phyloP scores from a whole-genome alignment of 2,888 invertebrate genomes.

The Margaritifera margaritifera region DNA sequence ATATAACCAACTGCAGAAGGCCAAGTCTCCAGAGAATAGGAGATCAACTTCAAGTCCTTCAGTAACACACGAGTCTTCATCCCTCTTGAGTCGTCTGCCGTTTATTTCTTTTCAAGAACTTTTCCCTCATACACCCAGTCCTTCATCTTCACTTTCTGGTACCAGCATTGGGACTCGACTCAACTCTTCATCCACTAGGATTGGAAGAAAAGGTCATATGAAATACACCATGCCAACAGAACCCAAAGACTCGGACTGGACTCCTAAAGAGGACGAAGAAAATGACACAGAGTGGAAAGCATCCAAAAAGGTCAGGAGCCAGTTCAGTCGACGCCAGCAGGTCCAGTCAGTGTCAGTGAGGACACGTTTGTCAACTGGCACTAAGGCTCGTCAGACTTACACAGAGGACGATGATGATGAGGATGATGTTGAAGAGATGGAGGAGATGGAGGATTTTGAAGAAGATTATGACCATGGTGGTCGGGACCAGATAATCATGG shows the following conservation, averaged over 20 bases:
- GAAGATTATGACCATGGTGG: background rate
- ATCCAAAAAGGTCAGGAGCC: background rate
- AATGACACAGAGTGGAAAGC: background rate
- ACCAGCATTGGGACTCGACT: background rate
- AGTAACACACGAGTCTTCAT: slow-evolving; percentile 15
- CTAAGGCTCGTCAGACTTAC: slow-evolving; percentile 27
- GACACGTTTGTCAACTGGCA: slow-evolving; percentile 21
- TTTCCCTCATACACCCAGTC: slow-evolving; percentile 20
- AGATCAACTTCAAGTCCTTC: background rate
- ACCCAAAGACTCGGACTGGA: slow-evolving; percentile 2
- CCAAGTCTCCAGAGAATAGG: slow-evolving; percentile 2
- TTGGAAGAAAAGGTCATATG: background rate
- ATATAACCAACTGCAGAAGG: slow-evolving; percentile 33
- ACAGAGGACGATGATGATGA: slow-evolving; percentile 27
- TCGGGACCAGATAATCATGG: background rate
- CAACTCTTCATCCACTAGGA: slow-evolving; percentile 15
- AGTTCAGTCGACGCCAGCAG: background rate
- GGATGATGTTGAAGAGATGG: slow-evolving; percentile 23
- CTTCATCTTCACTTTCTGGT: slow-evolving; percentile 4
- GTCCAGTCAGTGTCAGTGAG: background rate
- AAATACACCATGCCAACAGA: no score
- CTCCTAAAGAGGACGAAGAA: slow-evolving; percentile 1
- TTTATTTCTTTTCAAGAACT: slow-evolving; percentile 40
- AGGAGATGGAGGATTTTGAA: slow-evolving; percentile 4
- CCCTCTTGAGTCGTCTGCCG: slow-evolving; percentile 31